Conservation (phyloP, 2,888 invertebrate species). For the Cloeon dipterum region DNA sequence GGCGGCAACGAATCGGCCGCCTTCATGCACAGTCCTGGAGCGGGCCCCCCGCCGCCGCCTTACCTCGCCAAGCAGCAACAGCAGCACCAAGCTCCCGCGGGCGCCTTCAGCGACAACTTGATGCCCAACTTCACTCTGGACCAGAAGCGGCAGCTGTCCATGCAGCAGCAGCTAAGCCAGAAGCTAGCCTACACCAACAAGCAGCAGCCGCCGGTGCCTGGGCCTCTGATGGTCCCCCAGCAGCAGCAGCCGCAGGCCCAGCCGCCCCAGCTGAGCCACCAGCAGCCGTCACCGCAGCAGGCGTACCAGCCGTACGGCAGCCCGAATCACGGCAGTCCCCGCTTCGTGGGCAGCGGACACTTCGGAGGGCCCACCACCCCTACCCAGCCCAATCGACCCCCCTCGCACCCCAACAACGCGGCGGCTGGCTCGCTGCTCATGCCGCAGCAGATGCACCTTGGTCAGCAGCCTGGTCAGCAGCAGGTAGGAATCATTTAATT, state of each 20-base stretch:
- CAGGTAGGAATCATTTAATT: constrained; percentile 32
- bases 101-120: constrained; percentile 15
- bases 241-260: not conserved
- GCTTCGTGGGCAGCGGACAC: constrained; percentile 16
- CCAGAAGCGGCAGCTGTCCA: not conserved
- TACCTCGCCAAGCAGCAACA: constrained; percentile 17
- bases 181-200: too few relatives aligned
- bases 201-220: too few relatives aligned
- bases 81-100: too few relatives aligned
- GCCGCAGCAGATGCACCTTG: constrained; percentile 70
- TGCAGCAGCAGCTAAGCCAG: too few relatives aligned
- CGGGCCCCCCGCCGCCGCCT: constrained; percentile 9
- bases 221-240: constrained; percentile 11
- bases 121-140: constrained; percentile 11
- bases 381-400: constrained; percentile 24
- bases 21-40: constrained; percentile 10
- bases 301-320: constrained; percentile 35
- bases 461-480: constrained; percentile 44
- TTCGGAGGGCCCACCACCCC: constrained; percentile 22
- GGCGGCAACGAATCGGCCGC: constrained; percentile 10
- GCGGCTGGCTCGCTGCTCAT: constrained; percentile 41
- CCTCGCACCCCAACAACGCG: constrained; percentile 26
- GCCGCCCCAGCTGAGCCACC: not conserved
- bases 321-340: constrained; percentile 22
- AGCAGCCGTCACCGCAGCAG: not conserved